phyloP scores from a whole-genome alignment of 2,113 vertebrate species.

The Phocoena sinus region DNA sequence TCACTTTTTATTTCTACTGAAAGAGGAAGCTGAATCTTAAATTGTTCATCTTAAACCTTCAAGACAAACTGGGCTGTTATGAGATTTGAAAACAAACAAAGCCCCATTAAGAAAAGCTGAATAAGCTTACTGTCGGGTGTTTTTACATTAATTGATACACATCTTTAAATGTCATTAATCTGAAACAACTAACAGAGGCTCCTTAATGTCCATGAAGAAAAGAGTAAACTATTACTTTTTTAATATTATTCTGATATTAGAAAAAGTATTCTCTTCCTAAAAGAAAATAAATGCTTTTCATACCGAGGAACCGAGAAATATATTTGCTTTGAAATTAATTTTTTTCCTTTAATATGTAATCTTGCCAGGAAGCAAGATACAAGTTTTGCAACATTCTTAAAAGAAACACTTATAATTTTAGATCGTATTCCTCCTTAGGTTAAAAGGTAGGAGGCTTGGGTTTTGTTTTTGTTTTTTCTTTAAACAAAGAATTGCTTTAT shows the following conservation, averaged over 20 bases:
- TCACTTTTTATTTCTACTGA: neutral
- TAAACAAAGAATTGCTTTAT: conserved; percentile 61
- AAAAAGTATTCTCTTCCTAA: neutral
- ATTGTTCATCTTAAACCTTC: neutral
- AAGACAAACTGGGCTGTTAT: neutral
- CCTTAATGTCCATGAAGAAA: neutral
- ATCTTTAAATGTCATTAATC: neutral
- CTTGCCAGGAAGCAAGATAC: neutral
- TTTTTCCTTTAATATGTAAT: neutral
- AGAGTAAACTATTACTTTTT: neutral
- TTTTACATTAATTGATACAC: neutral
- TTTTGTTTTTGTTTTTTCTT: too few relatives aligned
- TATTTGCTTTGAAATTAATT: neutral
- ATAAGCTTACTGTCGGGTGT: neutral
- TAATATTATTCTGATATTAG: neutral
- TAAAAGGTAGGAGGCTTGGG: neutral
- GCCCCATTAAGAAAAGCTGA: neutral
- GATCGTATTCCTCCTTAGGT: neutral
- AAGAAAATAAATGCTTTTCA: neutral
- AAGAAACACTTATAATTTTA: neutral
- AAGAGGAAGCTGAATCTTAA: neutral
- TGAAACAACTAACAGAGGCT: neutral
- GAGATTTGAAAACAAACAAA: neutral
- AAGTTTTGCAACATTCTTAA: neutral
- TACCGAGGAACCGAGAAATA: neutral